Evolutionary conservation across 2,113 vertebrate genomes (phyloP), one percentile per base, ranked within the genome.

Genomic region (Hippocampus guttulatus): DNA sequence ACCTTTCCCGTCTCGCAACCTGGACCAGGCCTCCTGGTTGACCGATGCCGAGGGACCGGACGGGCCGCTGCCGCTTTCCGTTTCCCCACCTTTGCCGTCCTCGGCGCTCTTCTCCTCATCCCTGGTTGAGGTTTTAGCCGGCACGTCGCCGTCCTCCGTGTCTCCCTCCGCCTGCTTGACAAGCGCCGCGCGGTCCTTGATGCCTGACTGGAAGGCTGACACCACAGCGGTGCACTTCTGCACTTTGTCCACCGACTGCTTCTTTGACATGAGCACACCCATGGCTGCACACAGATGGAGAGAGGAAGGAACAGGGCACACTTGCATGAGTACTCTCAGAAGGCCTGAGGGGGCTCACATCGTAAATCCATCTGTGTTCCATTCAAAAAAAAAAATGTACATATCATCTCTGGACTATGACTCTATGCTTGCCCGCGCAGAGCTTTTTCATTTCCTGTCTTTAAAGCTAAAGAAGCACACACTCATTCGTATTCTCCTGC

Each of bases 261-360:
- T 94, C 90, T 95, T 96, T 82, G 96, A 98, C 96, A 98, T 96
- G 81, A 99, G 90, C 75, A 98, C 96, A 78, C 96, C 96, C 97
- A 99, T 99, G 92, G 87, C 89, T 94, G 49, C 43, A 76, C 70
- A 77, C 38, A 73, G 45, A 73, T 21, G 57, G 38, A 80, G 45
- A 81, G 40, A 84, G 4, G 75, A 57, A 61, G 2, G 62, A 16
- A 38, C 20, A 75, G 43, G 33, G 30, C 62, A 70, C 14, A 30
- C 60, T 84, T 78, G 80, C 51, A 61, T 8, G 7, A 64, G 8
- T 15, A 15, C 1, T 0, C 0, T 55, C 12, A 18, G 38, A 9
- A 62, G 38, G 60, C 30, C 60, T 21, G 30, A 20, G 27, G 25
- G 52, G 58, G 30, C 16, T 33, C 30, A 33, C 8, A 11, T 21